A percentile compares a stretch with the other conserved stretches of the same genome.
These are phyloP conservation scores for Oegoconia quadripuncta DNA, from an alignment of 2,888 invertebrate species.

Conservation along the genomic window DNA sequence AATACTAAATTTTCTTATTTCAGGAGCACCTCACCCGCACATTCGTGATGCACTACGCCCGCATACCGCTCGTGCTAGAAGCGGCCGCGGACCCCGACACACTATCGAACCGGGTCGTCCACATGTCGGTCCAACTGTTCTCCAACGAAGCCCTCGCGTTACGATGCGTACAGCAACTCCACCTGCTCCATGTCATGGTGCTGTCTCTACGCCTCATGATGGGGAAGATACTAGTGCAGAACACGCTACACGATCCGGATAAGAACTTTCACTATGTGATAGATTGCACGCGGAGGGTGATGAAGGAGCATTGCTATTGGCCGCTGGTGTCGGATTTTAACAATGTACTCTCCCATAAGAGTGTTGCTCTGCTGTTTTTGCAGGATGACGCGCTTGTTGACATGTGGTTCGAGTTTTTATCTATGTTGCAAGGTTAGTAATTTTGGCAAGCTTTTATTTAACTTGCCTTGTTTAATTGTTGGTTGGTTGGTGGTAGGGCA, in stretches of 20 bases:
- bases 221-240: slow-evolving; percentile 92
- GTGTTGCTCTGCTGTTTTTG: slow-evolving; percentile 94
- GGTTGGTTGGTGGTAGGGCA: too few species aligned
- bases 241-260: slow-evolving; percentile 88
- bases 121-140: slow-evolving; percentile 98
- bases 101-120: slow-evolving; percentile 96
- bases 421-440: slow-evolving; percentile 92
- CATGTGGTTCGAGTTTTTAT: slow-evolving; percentile 97
- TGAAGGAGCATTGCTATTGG: slow-evolving; percentile 99
- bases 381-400: slow-evolving; percentile 92
- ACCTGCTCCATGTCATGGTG: slow-evolving; percentile 95
- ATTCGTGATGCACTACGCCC: slow-evolving; percentile 97
- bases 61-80: slow-evolving; percentile 94
- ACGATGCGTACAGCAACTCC: slow-evolving; percentile 93
- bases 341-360: slow-evolving; percentile 95
- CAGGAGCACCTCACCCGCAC: slow-evolving; percentile 95
- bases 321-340: slow-evolving; percentile 97
- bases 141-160: slow-evolving; percentile 95
- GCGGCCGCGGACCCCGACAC: slow-evolving; percentile 92
- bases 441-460: neutral
- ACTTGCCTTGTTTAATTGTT: too few species aligned
- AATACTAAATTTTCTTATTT: slow-evolving; percentile 20
- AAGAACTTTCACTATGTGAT: slow-evolving; percentile 94
- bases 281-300: slow-evolving; percentile 93
- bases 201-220: slow-evolving; percentile 93